phyloP scores from a whole-genome alignment of 2,888 invertebrate species.

The Agapetus fuscipes region DNA sequence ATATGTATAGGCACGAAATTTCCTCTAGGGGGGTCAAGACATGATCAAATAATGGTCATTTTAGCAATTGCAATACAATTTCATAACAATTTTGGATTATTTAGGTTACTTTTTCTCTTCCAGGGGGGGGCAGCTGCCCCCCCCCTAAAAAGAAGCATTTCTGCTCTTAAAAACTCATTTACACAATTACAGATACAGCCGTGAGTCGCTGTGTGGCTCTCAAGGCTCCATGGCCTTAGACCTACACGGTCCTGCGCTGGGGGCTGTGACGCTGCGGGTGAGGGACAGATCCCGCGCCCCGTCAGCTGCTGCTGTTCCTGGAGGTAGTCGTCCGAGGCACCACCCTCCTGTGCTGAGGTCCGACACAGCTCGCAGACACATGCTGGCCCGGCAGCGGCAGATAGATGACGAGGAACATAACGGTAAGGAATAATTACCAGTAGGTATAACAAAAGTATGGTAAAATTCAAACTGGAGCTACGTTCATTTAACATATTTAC shows the following conservation, averaged over 20 bases:
- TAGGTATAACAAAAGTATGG: neutral
- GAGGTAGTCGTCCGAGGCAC: neutral
- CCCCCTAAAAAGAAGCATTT: no score
- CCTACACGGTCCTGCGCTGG: conserved; percentile 49
- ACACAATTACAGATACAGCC: conserved; percentile 33
- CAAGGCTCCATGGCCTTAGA: conserved; percentile 71
- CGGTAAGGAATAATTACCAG: conserved; percentile 10
- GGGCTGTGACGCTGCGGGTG: conserved; percentile 47
- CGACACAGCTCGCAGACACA: conserved; percentile 61
- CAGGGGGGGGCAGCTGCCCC: no score
- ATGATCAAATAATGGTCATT: no score
- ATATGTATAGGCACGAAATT: no score
- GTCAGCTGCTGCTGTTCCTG: no score
- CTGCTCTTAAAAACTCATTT: no score
- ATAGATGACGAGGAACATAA: conserved; percentile 53
- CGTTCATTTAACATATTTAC: neutral
- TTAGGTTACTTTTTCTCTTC: no score
- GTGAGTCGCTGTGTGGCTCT: conserved; percentile 47
- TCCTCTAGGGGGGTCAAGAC: no score
- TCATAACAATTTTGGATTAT: no score
- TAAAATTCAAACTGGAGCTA: neutral
- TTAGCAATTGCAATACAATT: no score
- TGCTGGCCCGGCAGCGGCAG: conserved; percentile 65
- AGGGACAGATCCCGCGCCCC: conserved; percentile 45
- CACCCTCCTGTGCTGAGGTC: conserved; percentile 25